These are phyloP conservation scores for Cheilosia vulpina DNA, from an alignment of 2,888 invertebrate genomes.

Conservation along the genomic window DNA sequence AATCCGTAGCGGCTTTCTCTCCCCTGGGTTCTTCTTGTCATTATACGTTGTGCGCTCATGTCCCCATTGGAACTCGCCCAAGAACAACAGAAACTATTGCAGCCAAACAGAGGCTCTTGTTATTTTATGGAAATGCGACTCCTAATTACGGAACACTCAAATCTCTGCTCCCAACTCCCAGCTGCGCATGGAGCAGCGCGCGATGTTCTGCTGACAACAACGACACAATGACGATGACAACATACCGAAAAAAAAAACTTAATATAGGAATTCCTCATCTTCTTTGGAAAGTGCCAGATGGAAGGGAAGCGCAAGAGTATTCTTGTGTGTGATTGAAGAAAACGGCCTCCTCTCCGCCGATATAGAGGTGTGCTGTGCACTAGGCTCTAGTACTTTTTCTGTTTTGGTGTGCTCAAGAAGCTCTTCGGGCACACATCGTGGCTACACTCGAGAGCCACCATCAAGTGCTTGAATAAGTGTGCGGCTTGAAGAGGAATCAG, in stretches of 20 bases:
- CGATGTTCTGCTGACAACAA: constrained; percentile 38
- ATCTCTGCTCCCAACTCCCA: constrained; percentile 26
- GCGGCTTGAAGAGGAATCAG: constrained; percentile 68
- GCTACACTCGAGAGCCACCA: constrained; percentile 52
- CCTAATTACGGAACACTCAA: constrained; percentile 73
- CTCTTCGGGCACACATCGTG: constrained; percentile 25
- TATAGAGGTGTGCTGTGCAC: background rate
- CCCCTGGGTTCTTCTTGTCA: background rate
- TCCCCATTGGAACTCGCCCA: constrained; percentile 36
- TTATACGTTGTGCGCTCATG: constrained; percentile 19
- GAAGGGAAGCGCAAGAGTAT: constrained; percentile 23
- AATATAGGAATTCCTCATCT: constrained; percentile 29
- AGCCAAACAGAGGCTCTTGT: constrained; percentile 49
- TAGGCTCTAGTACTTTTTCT: constrained; percentile 10
- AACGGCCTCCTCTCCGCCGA: constrained; percentile 13
- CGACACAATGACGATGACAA: constrained; percentile 32
- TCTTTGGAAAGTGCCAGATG: constrained; percentile 15
- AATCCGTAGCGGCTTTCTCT: constrained; percentile 51
- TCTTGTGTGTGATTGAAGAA: constrained; percentile 44
- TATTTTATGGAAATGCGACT: constrained; percentile 72
- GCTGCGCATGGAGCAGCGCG: constrained; percentile 1
- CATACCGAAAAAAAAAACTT: constrained; percentile 27
- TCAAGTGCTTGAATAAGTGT: constrained; percentile 46
- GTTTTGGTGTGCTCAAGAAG: constrained; percentile 42
- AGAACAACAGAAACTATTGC: constrained; percentile 63